These are phyloP conservation scores for Tipula helvola DNA, from an alignment of 2,888 invertebrate genomes.

Conservation along the genomic window DNA sequence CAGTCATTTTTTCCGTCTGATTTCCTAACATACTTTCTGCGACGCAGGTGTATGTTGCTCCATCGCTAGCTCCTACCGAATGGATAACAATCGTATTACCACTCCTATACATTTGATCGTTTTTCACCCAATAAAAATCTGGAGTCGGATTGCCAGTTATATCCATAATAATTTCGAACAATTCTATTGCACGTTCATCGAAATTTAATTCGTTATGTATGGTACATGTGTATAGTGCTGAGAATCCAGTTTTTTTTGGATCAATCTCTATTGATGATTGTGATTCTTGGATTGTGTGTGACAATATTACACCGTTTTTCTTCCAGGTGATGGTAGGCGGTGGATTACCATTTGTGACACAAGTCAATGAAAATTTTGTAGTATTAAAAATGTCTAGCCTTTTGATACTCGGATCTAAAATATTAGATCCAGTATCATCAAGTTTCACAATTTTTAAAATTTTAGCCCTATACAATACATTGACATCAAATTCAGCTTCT, in stretches of 20 bases:
- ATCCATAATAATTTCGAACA: not conserved
- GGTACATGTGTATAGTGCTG: not conserved
- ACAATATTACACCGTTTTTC: not conserved
- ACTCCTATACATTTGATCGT: not conserved
- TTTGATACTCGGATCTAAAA: not conserved
- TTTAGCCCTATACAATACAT: not conserved
- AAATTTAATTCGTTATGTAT: not conserved
- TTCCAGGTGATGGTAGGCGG: not conserved
- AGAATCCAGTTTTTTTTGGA: not conserved
- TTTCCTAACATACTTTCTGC: not conserved
- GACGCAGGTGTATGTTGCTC: not conserved
- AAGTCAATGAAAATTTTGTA: not conserved
- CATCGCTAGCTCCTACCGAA: not conserved
- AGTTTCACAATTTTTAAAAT: not conserved
- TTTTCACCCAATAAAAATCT: not conserved
- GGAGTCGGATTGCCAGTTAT: not conserved
- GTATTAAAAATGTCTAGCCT: not conserved
- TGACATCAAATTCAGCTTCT: not conserved
- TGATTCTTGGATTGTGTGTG: not conserved
- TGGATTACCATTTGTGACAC: not conserved
- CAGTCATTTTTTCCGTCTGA: not conserved
- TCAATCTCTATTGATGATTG: not conserved
- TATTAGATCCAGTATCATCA: not conserved
- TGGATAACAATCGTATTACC: not conserved
- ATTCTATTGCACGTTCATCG: not conserved